Evolutionary conservation across 2,113 vertebrate species (phyloP).

Genomic region (Oncorhynchus clarkii): DNA sequence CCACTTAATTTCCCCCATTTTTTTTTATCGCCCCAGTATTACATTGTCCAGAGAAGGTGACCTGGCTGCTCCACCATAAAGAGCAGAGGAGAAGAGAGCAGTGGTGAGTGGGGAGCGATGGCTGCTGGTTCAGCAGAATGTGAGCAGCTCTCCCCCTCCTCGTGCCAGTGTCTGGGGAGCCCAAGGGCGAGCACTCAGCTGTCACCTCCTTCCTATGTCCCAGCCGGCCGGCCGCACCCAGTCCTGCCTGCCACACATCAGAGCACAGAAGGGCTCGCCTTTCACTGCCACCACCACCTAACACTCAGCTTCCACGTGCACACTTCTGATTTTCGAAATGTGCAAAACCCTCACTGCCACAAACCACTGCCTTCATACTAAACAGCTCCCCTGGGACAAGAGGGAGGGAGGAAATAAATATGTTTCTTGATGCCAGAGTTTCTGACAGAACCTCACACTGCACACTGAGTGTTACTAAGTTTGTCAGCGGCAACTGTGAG

Average conservation of each 20-base stretch:
- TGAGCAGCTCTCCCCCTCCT: constrained; percentile 52
- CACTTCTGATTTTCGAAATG: constrained; percentile 6
- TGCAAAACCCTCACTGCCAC: constrained; percentile 39
- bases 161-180: constrained; percentile 68
- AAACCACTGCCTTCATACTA: constrained; percentile 68
- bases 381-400: constrained; percentile 68
- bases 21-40: constrained; percentile 64
- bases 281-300: background rate
- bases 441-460: constrained; percentile 62
- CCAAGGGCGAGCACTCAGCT: constrained; percentile 75
- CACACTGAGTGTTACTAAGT: constrained; percentile 38
- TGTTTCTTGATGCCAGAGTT: constrained; percentile 71
- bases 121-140: constrained; percentile 80
- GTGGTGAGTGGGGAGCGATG: constrained; percentile 25
- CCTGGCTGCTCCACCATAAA: constrained; percentile 76
- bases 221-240: background rate
- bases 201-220: constrained; percentile 47
- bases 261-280: background rate
- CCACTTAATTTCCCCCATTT: constrained; percentile 50
- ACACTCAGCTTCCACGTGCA: constrained; percentile 5
- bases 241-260: background rate
- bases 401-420: constrained; percentile 71
- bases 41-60: constrained; percentile 80
- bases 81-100: constrained; percentile 56
- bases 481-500: constrained; percentile 50